Base-by-base conservation (phyloP, 2,797 vertebrate species). In the Ceyx erithaca region DNA sequence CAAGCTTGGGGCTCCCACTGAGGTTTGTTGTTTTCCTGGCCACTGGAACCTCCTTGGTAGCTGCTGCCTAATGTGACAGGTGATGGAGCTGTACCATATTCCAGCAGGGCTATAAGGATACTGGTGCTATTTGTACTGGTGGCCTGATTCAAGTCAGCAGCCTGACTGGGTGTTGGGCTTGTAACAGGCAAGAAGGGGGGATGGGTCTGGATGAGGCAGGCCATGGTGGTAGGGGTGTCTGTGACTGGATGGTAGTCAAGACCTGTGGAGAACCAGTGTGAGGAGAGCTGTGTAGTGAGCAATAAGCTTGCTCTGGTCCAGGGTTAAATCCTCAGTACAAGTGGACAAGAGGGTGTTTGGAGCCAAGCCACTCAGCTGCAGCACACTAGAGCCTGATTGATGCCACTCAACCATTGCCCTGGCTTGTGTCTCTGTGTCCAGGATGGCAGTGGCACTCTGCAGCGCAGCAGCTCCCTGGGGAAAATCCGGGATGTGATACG, bases 401-500 rank as follows among this genome's bases (percentile, higher is more conserved):
- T 69, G 35, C 88, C 61, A 25, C 85, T 90, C 57, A 87, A 90
- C 57, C 58, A 4, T 58, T 16, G 3, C 51, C 85, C 73, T 2
- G 79, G 81, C 81, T 95, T 95, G 83, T 92, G 86, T 96, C 86
- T 96, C 90, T 73, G 76, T 95, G 75, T 73, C 83, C 97, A 99
- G 99, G 99, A 99, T 9, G 99, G 99, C 94, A 99, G 98, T 10
- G 99, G 99, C 14, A 91, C 97, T 13, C 98, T 99, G 16, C 98
- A 98, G 91, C 98, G 99, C 87, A 99, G 98, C 25, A 98, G 98
- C 79, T 99, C 99, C 67, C 97, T 99, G 82, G 99, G 99, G 58
- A 99, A 98, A 93, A 98, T 99, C 86, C 97, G 99, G 46, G 99
- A 99, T 25, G 99, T 99, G 43, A 92, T 99, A 33, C 98, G 99